Percentiles rank a stretch among this genome's conserved stretches.
phyloP scores from a whole-genome alignment of 2,113 vertebrate species.

The Gavia stellata region DNA sequence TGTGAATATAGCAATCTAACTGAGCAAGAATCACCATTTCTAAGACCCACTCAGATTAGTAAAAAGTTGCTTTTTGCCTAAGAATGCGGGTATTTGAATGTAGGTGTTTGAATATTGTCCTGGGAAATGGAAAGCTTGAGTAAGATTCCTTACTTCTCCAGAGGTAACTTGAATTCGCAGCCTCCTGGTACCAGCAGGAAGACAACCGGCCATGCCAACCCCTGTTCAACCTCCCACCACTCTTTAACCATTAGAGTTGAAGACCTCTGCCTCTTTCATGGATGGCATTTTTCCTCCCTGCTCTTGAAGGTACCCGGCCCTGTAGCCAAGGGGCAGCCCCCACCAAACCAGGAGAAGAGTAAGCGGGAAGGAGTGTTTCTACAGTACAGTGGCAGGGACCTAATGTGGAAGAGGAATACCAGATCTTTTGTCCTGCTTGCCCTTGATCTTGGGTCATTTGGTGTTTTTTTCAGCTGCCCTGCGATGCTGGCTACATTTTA shows the following conservation, averaged over 20 bases:
- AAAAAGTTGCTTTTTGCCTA: background rate
- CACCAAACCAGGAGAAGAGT: background rate
- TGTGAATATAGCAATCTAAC: background rate
- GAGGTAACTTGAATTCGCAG: background rate
- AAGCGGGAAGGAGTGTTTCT: background rate
- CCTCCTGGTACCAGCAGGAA: background rate
- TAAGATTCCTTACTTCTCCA: background rate
- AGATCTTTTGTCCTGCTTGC: background rate
- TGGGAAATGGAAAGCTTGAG: background rate
- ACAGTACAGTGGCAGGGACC: background rate
- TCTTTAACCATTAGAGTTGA: background rate
- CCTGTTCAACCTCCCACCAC: background rate
- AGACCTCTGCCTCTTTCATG: background rate
- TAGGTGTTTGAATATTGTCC: background rate
- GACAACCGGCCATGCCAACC: fast-evolving
- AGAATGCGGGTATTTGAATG: background rate
- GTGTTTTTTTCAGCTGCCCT: background rate
- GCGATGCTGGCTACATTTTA: background rate
- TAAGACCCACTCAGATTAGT: background rate
- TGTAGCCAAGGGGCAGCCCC: background rate
- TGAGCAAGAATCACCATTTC: background rate
- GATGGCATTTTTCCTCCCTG: fast-evolving
- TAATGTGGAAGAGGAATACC: fast-evolving
- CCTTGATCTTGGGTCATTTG: background rate
- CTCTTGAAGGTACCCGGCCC: background rate